These are phyloP conservation scores for Rousettus leschenaultii DNA, from an alignment of 2,113 vertebrate species.

Conservation along the genomic window DNA sequence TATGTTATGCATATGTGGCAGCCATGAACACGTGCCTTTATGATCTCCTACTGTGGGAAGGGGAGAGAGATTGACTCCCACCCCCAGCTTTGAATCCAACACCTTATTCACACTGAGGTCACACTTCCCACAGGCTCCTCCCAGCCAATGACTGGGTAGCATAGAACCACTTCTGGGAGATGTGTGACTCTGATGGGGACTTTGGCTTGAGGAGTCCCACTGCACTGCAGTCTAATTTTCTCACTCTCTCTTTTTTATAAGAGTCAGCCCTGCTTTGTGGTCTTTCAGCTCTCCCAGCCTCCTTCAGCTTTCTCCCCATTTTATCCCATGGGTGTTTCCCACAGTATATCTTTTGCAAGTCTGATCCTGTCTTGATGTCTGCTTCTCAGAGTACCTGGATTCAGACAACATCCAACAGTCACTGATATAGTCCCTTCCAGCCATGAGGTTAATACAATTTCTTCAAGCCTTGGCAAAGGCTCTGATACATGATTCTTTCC, in stretches of 20 bases:
- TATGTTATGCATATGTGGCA: neutral
- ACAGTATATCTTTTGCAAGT: neutral
- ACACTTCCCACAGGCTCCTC: neutral
- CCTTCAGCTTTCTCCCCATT: neutral
- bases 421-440: neutral
- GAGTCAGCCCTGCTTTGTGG: neutral
- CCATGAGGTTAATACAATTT: neutral
- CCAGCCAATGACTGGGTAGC: neutral
- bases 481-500: constrained; percentile 23
- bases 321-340: neutral
- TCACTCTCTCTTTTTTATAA: neutral
- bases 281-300: neutral
- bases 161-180: neutral
- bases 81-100: neutral
- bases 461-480: constrained; percentile 34
- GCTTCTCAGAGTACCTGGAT: neutral
- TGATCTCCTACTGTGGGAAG: neutral
- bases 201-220: neutral
- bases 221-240: no score
- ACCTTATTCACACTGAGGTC: neutral
- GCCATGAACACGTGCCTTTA: neutral
- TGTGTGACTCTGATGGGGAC: neutral
- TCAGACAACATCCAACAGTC: neutral
- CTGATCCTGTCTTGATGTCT: constrained; percentile 20
- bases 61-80: neutral